These are phyloP conservation scores for Aselliscus stoliczkanus DNA, from an alignment of 2,797 vertebrate genomes.

Conservation along the genomic window DNA sequence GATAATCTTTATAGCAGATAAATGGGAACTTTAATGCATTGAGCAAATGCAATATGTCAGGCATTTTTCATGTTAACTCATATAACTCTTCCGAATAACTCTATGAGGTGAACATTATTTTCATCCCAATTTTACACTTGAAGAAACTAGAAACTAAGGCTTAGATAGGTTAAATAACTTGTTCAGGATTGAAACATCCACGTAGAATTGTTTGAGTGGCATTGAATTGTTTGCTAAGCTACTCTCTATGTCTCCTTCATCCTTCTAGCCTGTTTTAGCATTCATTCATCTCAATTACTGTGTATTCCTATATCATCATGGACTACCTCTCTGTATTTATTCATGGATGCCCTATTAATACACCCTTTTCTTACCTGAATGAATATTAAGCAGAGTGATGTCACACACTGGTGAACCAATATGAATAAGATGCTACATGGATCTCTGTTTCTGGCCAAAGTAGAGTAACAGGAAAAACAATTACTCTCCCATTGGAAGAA, in stretches of 20 bases:
- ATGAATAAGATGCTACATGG: neutral
- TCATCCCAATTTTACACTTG: conserved; percentile 30
- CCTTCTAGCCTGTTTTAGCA: neutral
- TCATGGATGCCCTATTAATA: neutral
- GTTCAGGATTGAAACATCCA: neutral
- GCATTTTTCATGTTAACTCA: conserved; percentile 30
- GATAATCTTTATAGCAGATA: conserved; percentile 57
- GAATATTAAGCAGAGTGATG: neutral
- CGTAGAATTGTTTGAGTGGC: neutral
- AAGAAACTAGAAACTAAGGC: neutral
- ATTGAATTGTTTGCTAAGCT: neutral
- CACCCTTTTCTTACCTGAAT: neutral
- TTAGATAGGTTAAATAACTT: conserved; percentile 38
- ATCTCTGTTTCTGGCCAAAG: neutral
- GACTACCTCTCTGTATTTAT: neutral
- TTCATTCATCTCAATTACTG: neutral
- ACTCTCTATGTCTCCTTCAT: neutral
- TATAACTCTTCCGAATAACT: conserved; percentile 6
- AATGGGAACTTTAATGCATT: conserved; percentile 33
- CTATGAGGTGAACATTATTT: conserved; percentile 18
- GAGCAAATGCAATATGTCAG: neutral
- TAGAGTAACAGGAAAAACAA: neutral
- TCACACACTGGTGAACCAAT: neutral
- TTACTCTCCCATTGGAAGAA: fast-evolving
- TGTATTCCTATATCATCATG: neutral